These are phyloP conservation scores for Paramuricea clavata DNA, from an alignment of 92 coral and sea anemone genomes.

Conservation along the genomic window DNA sequence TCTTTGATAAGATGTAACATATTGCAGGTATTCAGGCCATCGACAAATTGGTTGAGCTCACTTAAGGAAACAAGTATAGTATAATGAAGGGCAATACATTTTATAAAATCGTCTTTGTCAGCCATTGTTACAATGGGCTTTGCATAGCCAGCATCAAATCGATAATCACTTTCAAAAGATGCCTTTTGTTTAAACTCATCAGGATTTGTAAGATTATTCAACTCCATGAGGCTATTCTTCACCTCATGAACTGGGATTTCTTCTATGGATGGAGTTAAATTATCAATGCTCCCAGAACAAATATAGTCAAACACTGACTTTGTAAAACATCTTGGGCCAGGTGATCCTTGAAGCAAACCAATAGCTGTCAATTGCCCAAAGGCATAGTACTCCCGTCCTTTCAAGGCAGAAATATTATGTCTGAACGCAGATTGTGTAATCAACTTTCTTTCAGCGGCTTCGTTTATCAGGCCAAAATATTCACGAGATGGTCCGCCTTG, in stretches of 20 bases:
- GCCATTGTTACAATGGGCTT: constrained; percentile 63
- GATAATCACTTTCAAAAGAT: constrained; percentile 59
- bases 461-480: constrained; percentile 6
- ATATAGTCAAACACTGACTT: constrained; percentile 51
- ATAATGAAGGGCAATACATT: constrained; percentile 42
- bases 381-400: not conserved
- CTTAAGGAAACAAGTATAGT: constrained; percentile 40
- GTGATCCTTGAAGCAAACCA: constrained; percentile 1
- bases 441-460: constrained; percentile 17
- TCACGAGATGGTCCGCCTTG: constrained; percentile 20
- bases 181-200: constrained; percentile 63
- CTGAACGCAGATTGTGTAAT: not conserved
- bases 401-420: constrained; percentile 19
- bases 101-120: constrained; percentile 64
- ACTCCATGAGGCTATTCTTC: constrained; percentile 50
- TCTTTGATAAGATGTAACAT: constrained; percentile 32
- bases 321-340: constrained; percentile 2
- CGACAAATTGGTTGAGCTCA: constrained; percentile 47
- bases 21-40: constrained; percentile 47
- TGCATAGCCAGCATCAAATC: constrained; percentile 71
- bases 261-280: constrained; percentile 54
- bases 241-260: constrained; percentile 62
- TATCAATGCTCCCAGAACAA: constrained; percentile 30
- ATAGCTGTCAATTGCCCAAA: constrained; percentile 12
- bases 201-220: constrained; percentile 51